These are phyloP conservation scores for Alexandromys oeconomus DNA, from an alignment of 2,797 vertebrate genomes.

Conservation along the genomic window DNA sequence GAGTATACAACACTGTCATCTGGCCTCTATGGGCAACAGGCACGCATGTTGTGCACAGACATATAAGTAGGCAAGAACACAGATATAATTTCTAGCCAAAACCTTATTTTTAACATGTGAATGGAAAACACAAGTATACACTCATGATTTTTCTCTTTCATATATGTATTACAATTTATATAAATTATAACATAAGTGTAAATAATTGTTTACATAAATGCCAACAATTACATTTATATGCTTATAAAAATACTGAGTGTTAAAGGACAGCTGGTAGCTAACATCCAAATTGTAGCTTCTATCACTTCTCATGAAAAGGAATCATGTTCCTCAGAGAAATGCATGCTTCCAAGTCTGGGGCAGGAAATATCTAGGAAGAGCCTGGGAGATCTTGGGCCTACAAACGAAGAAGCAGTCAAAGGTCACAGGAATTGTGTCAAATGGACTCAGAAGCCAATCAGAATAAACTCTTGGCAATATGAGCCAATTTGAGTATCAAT, in stretches of 20 bases:
- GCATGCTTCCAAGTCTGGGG: slow-evolving; percentile 1
- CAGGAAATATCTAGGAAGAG: slow-evolving; percentile 48
- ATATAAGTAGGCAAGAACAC: neutral
- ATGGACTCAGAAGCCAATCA: slow-evolving; percentile 33
- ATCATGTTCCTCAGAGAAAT: slow-evolving; percentile 63
- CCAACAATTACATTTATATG: slow-evolving; percentile 39
- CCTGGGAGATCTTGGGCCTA: neutral
- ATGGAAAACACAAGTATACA: slow-evolving; percentile 46
- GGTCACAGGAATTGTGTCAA: slow-evolving; percentile 48
- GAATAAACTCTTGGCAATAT: slow-evolving; percentile 21
- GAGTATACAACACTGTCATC: neutral
- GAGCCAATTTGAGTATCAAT: neutral
- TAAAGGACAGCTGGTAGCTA: slow-evolving; percentile 55
- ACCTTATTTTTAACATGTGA: slow-evolving; percentile 48
- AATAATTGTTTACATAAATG: neutral
- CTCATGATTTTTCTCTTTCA: slow-evolving; percentile 35
- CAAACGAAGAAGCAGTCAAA: slow-evolving; percentile 59
- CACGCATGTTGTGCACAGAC: neutral
- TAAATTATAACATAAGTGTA: too few species aligned
- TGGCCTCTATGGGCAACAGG: neutral
- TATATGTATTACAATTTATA: neutral
- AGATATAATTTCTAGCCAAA: neutral
- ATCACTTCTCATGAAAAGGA: slow-evolving; percentile 50
- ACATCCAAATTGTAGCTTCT: slow-evolving; percentile 22
- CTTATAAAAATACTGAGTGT: slow-evolving; percentile 41